Conservation (phyloP, 2,888 invertebrate genomes). For the Odontocolon sp. region DNA sequence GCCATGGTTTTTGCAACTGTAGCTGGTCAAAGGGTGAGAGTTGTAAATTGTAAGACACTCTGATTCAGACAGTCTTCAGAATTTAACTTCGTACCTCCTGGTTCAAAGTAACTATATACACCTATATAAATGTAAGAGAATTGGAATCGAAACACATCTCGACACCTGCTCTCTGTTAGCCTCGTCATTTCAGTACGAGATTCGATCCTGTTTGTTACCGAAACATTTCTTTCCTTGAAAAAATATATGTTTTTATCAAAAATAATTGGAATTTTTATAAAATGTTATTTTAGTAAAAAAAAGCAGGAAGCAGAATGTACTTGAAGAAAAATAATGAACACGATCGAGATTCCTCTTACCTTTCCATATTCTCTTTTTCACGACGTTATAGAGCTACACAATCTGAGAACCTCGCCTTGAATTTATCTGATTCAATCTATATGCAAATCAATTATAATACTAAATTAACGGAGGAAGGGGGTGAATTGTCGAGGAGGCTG, state of each 20-base stretch:
- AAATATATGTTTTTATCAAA: too few relatives aligned
- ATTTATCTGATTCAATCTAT: conserved; percentile 78
- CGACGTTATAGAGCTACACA: conserved; percentile 7
- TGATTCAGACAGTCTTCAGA: background rate
- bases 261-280: too few relatives aligned
- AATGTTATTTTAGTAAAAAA: too few relatives aligned
- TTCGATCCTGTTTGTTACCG: too few relatives aligned
- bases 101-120: conserved; percentile 1
- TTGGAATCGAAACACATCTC: too few relatives aligned
- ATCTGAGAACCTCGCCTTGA: conserved; percentile 58
- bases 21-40: background rate
- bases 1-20: background rate
- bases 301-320: too few relatives aligned
- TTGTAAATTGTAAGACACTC: background rate
- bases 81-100: background rate
- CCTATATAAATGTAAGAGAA: too few relatives aligned
- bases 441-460: conserved; percentile 78
- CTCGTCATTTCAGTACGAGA: too few relatives aligned
- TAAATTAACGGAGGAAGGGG: conserved; percentile 73
- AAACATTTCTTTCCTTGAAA: too few relatives aligned
- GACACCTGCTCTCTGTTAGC: too few relatives aligned
- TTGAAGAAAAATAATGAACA: background rate
- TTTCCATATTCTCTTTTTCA: conserved; percentile 6
- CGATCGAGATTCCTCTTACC: background rate
- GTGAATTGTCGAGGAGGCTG: conserved; percentile 57